Evolutionary conservation across 2,888 invertebrate species (phyloP), one percentile per base, ranked within the genome.

Genomic region (Athalia circularis): DNA sequence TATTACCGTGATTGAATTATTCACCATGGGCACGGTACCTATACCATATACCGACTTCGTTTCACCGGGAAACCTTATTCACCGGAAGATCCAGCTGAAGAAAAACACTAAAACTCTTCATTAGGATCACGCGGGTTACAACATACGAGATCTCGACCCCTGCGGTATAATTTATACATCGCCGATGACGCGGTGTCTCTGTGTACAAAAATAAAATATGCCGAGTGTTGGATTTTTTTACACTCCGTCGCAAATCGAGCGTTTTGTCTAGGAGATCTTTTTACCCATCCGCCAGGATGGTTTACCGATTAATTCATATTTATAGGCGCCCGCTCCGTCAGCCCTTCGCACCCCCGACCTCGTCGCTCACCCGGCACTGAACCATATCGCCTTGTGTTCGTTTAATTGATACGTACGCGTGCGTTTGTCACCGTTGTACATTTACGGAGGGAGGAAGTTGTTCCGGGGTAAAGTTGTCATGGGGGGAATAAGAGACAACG

Each of bases 271-370:
- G 11, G 29, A 61, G 13, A 72, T n/a, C 59, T n/a, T 43, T 15
- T 47, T 13, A 57, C 72, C 47, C 47, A 50, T 8, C 50, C 50
- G 6, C 43, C 50, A 88, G 88, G 89, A 88, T 83, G 89, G 86
- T 89, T 89, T 89, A 89, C 89, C 86, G 89, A 88, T 89, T 89
- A 89, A 89, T 89, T 89, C 88, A 89, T 89, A 89, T 89, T 89
- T 89, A 89, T 89, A 88, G 87, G 86, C 86, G 83, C 86, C 81
- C 85, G 87, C 88, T 89, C 86, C 87, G 88, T 89, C 89, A 89
- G 89, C 88, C 88, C 88, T 87, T 86, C 86, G 50, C 48, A 7
- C 50, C 64, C 67, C 62, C 75, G 11, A 5, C 59, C 7, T 72
- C 15, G 43, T 61, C 47, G 50, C 72, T 57, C 72, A 45, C 62